phyloP scores from a whole-genome alignment of 2,888 invertebrate species.

The Auanema sp. region DNA sequence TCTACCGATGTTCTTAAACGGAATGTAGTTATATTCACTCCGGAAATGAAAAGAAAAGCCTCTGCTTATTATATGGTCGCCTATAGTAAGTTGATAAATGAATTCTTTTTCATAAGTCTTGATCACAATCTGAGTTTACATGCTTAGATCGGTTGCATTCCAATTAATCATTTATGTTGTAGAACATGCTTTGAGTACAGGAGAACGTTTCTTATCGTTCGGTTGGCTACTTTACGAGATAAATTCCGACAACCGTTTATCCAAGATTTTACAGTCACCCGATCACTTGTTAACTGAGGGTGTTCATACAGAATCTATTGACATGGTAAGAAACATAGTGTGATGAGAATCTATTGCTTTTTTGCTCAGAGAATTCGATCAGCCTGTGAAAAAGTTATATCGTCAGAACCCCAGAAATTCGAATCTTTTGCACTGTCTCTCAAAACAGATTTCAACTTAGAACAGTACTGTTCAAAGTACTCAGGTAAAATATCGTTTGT shows the following conservation, averaged over 20 bases:
- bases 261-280: too few species aligned
- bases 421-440: not conserved
- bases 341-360: not conserved
- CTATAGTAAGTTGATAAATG: slow-evolving; percentile 27
- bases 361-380: not conserved
- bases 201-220: slow-evolving; percentile 28
- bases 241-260: too few species aligned
- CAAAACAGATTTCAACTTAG: too few species aligned
- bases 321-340: not conserved
- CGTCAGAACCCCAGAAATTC: not conserved
- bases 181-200: slow-evolving; percentile 10
- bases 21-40: slow-evolving; percentile 17
- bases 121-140: too few species aligned
- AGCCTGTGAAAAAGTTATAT: too few species aligned
- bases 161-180: not conserved
- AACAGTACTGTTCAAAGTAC: too few species aligned
- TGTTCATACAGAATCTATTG: too few species aligned
- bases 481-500: not conserved
- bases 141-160: not conserved
- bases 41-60: slow-evolving; percentile 30
- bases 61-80: slow-evolving; percentile 34
- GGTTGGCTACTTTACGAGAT: slow-evolving; percentile 34
- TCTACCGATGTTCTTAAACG: slow-evolving; percentile 27
- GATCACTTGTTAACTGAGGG: too few species aligned
- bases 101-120: too few species aligned